phyloP scores from a whole-genome alignment of 1,140 invertebrate species.

The Aphis craccivora region DNA sequence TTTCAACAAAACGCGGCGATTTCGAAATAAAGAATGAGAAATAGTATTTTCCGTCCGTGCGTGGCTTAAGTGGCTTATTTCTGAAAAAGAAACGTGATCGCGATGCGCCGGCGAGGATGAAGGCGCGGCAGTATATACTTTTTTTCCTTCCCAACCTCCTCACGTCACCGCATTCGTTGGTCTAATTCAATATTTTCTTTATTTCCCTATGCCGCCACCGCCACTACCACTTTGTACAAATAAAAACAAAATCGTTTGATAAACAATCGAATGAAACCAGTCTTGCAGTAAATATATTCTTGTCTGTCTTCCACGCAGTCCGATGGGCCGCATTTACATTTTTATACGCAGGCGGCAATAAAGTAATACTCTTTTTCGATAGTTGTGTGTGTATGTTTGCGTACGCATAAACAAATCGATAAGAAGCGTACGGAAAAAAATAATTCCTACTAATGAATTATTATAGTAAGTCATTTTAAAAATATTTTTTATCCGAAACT shows the following conservation, averaged over 20 bases:
- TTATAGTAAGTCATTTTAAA: neutral
- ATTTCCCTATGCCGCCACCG: neutral
- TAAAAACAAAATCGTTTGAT: constrained; percentile 55
- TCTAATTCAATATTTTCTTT: constrained; percentile 56
- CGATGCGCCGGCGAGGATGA: constrained; percentile 16
- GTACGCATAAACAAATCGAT: neutral
- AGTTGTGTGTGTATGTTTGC: neutral
- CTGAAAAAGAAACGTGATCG: constrained; percentile 53
- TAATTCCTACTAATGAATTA: constrained; percentile 8
- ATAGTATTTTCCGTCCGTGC: constrained; percentile 22
- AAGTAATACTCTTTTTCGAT: neutral
- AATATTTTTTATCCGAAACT: neutral
- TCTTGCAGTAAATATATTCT: constrained; percentile 49
- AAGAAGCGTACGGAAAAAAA: neutral
- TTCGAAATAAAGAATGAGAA: constrained; percentile 27
- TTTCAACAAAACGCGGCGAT: constrained; percentile 27
- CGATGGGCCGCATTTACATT: neutral
- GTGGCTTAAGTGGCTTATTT: constrained; percentile 57
- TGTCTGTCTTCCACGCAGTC: neutral
- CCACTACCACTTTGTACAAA: constrained; percentile 13
- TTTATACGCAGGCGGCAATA: neutral
- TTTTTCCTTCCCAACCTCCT: neutral
- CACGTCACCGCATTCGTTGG: neutral
- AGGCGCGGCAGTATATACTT: neutral
- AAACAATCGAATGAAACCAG: constrained; percentile 51